Base-by-base conservation (phyloP, 2,113 vertebrate genomes). In the Phalacrocorax pelagicus region DNA sequence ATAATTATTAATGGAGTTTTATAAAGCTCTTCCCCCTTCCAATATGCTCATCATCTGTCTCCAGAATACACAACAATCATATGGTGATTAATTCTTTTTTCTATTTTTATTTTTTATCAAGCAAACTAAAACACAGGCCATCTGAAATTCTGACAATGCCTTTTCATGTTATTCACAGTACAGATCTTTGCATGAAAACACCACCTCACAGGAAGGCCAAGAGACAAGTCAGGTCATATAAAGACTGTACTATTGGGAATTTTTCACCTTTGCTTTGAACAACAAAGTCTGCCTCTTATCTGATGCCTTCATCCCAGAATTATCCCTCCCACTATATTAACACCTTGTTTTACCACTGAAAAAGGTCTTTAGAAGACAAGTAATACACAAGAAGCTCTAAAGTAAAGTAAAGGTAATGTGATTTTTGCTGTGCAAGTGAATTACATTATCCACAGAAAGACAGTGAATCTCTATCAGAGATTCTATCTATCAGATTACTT, bases 41-140 rank as follows among this genome's bases (percentile, higher is more conserved):
- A 15, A 6, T 20, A 51, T 2, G 9, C 15, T 46, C 75, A 61
- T 29, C 9, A 55, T 14, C 17, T 82, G 54, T 16, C 36, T 86
- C 36, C 36, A 44, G 26, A 84, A 87, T 5, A 59, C 17, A 75
- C 4, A 72, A 57, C 8, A 49, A 44, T 36, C 34, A 23, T n/a
- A 75, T 0, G 5, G 27, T 12, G 19, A 59, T 58, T 0, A 10
- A 30, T 10, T 75, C 58, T 0, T 72, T 47, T 32, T 55, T 32
- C 19, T 4, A 26, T 79, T 67, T 54, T 46, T 11, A 38, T 10
- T 77, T 69, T 79, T 54, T 11, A 20, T 36, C 29, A 84, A 6
- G 26, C 51, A 44, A 47, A 65, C 23, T 55, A 44, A 46, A 93
- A 58, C 1, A 2, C 19, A 62, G 61, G 29, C 58, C 29, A 73